phyloP scores from a whole-genome alignment of 1,140 invertebrate genomes.

The Periplaneta americana region DNA sequence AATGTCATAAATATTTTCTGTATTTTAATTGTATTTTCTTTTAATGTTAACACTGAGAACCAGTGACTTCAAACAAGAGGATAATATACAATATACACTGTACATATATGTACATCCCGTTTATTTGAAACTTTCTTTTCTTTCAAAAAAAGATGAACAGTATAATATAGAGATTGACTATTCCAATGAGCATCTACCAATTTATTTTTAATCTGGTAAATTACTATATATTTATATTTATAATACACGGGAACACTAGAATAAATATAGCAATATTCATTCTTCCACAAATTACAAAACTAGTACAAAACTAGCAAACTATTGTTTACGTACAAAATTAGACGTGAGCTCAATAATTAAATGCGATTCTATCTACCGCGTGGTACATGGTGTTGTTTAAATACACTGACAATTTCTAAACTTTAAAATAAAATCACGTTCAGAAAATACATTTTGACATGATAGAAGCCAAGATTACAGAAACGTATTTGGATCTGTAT shows the following conservation, averaged over 20 bases:
- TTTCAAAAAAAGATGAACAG: not conserved
- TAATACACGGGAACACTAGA: conserved; percentile 6
- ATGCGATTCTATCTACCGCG: not conserved
- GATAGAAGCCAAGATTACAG: not conserved
- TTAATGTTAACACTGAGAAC: not conserved
- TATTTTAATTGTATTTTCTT: not conserved
- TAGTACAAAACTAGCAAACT: conserved; percentile 11
- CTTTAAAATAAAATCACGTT: not conserved
- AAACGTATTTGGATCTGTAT: not conserved
- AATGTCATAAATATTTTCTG: not conserved
- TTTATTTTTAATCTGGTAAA: not conserved
- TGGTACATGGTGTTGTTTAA: not conserved
- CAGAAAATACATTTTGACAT: not conserved
- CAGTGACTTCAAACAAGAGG: not conserved
- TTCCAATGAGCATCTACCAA: not conserved
- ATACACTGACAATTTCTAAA: not conserved
- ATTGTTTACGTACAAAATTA: conserved; percentile 11
- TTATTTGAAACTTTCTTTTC: not conserved
- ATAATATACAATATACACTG: not conserved
- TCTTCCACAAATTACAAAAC: conserved; percentile 10
- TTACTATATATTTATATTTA: not conserved
- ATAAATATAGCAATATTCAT: not conserved
- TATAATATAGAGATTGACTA: not conserved
- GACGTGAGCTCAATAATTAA: conserved; percentile 2
- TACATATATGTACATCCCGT: not conserved